A percentile compares a stretch with the other conserved stretches of the same genome.
Conservation (phyloP, 2,113 vertebrate genomes). For the Grus americana region DNA sequence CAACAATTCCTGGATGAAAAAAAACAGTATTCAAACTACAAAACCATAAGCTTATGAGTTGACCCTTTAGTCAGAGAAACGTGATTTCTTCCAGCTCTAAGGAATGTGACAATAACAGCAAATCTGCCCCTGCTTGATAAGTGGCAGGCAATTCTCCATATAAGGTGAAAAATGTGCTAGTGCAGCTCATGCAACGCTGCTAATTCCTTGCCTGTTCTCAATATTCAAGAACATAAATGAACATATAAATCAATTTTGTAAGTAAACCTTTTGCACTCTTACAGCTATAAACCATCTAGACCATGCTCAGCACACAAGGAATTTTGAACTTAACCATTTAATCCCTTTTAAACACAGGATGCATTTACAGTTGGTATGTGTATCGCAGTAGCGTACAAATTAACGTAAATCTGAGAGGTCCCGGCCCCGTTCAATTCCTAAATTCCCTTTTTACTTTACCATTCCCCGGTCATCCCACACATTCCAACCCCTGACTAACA, state of each 20-base stretch:
- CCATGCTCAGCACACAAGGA: neutral
- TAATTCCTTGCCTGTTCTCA: constrained; percentile 29
- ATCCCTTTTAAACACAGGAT: neutral
- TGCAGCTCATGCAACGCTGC: constrained; percentile 31
- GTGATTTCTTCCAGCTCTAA: constrained; percentile 64
- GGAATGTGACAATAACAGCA: constrained; percentile 79
- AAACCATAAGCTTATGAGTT: neutral
- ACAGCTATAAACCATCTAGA: constrained; percentile 16
- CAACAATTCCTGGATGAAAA: neutral
- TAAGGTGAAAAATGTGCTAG: constrained; percentile 79
- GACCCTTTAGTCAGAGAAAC: constrained; percentile 17
- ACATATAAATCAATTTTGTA: neutral
- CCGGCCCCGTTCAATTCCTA: neutral
- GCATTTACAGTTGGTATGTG: neutral
- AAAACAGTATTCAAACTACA: neutral
- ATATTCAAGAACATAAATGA: constrained; percentile 23
- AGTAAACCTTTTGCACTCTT: neutral
- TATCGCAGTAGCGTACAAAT: neutral
- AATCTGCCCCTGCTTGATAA: constrained; percentile 71
- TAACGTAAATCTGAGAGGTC: neutral
- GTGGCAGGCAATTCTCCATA: constrained; percentile 77
- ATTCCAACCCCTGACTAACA: neutral
- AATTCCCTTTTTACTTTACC: neutral
- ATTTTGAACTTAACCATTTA: constrained; percentile 28
- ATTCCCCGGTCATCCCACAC: neutral